These are phyloP conservation scores for Erynnis tages DNA, from an alignment of 2,888 invertebrate genomes.

Conservation along the genomic window DNA sequence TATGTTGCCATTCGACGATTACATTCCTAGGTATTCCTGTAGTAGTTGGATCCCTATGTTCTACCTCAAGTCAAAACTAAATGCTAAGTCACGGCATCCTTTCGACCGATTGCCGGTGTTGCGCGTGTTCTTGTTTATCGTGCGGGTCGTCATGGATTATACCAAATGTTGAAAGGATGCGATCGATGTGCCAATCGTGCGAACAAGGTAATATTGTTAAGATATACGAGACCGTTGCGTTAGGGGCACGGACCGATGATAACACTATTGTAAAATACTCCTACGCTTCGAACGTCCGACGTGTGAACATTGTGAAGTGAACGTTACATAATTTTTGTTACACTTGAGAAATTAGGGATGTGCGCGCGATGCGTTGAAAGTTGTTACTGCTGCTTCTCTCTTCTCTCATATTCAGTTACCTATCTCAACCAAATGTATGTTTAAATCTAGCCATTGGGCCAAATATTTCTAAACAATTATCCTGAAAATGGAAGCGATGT, in stretches of 20 bases:
- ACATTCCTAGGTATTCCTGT: constrained; percentile 78
- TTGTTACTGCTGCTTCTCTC: no score
- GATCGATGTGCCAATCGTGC: constrained; percentile 73
- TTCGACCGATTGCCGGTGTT: constrained; percentile 40
- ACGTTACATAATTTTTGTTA: not conserved
- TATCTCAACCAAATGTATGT: no score
- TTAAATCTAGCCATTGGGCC: no score
- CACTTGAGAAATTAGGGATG: no score
- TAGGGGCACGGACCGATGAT: constrained; percentile 40
- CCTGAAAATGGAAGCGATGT: no score
- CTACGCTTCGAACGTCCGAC: not conserved
- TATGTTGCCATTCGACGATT: constrained; percentile 73
- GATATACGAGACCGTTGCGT: constrained; percentile 71
- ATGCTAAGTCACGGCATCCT: constrained; percentile 73
- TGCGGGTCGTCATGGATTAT: constrained; percentile 41
- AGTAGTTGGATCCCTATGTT: constrained; percentile 72
- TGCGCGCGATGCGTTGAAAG: no score
- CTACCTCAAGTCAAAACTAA: constrained; percentile 76
- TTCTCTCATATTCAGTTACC: no score
- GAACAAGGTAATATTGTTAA: constrained; percentile 77
- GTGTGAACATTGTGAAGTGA: not conserved
- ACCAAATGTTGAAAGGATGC: constrained; percentile 75
- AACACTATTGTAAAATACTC: constrained; percentile 11
- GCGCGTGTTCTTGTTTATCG: constrained; percentile 33
- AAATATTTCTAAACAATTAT: no score